A percentile compares a stretch with the other conserved stretches of the same genome.
phyloP scores from a whole-genome alignment of 2,797 vertebrate genomes.

The Fistularia commersonii region DNA sequence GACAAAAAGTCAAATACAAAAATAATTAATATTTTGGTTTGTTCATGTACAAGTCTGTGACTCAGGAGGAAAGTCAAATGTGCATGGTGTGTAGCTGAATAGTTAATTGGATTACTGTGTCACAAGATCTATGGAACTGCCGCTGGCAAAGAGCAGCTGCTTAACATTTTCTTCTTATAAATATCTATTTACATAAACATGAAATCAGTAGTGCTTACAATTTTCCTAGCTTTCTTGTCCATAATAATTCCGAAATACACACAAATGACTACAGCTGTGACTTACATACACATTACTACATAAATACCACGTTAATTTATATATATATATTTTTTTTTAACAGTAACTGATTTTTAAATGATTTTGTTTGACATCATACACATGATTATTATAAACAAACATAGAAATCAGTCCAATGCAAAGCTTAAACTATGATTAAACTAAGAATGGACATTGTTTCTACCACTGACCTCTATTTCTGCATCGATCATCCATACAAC shows the following conservation, averaged over 20 bases:
- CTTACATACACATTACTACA: too few species aligned
- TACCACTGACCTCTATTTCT: background rate
- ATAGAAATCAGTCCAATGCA: slow-evolving; percentile 5
- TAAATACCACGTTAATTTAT: too few species aligned
- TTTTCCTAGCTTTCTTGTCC: too few species aligned
- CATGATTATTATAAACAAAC: background rate
- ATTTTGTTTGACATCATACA: too few species aligned
- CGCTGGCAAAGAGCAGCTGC: slow-evolving; percentile 27
- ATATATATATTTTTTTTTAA: too few species aligned
- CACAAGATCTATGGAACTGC: slow-evolving; percentile 57
- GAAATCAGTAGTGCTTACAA: too few species aligned
- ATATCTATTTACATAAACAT: slow-evolving; percentile 20
- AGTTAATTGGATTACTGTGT: slow-evolving; percentile 71
- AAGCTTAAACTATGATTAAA: background rate
- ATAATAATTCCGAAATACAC: too few species aligned
- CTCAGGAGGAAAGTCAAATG: slow-evolving; percentile 24
- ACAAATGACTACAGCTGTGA: too few species aligned
- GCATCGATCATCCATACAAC: slow-evolving; percentile 5
- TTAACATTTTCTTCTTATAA: slow-evolving; percentile 19
- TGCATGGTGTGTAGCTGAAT: slow-evolving; percentile 53
- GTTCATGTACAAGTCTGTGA: too few species aligned
- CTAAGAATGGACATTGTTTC: slow-evolving; percentile 1
- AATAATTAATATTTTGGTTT: too few species aligned
- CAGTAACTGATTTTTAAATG: too few species aligned
- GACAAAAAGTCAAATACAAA: too few species aligned